Percentiles rank a stretch among this genome's conserved stretches.
phyloP scores from a whole-genome alignment of 2,113 vertebrate species.

The Dunckerocampus dactyliophorus region DNA sequence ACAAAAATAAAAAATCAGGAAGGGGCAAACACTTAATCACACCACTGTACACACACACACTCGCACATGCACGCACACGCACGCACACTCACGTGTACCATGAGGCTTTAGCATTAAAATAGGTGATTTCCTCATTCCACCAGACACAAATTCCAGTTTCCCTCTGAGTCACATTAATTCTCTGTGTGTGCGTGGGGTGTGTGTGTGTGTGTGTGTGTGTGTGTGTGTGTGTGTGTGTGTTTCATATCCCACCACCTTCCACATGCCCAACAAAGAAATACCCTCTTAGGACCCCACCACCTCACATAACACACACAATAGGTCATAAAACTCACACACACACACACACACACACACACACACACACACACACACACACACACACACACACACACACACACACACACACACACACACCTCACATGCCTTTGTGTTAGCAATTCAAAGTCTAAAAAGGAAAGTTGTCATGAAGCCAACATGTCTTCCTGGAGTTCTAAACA shows the following conservation, averaged over 20 bases:
- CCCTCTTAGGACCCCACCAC: slow-evolving; percentile 5
- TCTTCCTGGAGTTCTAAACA: slow-evolving; percentile 50
- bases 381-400: slow-evolving; percentile 12
- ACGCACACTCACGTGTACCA: slow-evolving; percentile 7
- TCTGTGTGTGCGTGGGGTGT: too few relatives aligned
- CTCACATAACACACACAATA: background rate
- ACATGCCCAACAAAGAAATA: slow-evolving; percentile 18
- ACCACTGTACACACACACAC: slow-evolving; percentile 3
- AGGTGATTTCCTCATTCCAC: slow-evolving; percentile 27
- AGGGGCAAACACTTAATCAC: too few relatives aligned
- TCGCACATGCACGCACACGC: slow-evolving; percentile 5
- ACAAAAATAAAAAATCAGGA: too few relatives aligned
- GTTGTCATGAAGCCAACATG: slow-evolving; percentile 37
- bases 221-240: slow-evolving; percentile 9
- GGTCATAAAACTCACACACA: background rate
- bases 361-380: slow-evolving; percentile 18
- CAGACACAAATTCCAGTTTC: slow-evolving; percentile 14
- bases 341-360: slow-evolving; percentile 17
- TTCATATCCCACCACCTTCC: slow-evolving; percentile 3
- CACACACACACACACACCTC: slow-evolving; percentile 17
- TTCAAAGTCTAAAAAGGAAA: slow-evolving; percentile 34
- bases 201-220: slow-evolving; percentile 11
- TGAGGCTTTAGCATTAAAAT: slow-evolving; percentile 9
- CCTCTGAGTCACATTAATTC: slow-evolving; percentile 24
- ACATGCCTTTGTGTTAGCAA: slow-evolving; percentile 15